Evolutionary conservation across 2,113 vertebrate species (phyloP).

Genomic region (Trochalopteron elliotii): DNA sequence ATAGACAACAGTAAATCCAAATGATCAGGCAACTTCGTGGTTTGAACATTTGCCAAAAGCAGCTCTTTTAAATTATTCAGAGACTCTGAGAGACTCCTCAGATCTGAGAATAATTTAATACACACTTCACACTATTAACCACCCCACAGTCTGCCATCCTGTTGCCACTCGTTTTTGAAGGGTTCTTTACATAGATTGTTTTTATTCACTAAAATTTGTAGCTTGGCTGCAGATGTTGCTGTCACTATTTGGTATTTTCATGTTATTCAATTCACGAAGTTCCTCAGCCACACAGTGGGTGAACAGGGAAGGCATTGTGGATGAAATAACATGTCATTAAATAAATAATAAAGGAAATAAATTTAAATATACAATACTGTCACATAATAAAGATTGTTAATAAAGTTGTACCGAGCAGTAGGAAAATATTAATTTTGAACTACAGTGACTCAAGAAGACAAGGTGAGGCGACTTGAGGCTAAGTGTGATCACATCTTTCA

Average conservation of each 20-base stretch:
- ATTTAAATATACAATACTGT: background rate
- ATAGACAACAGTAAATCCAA: background rate
- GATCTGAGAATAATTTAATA: background rate
- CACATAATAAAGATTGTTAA: background rate
- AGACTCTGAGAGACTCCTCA: background rate
- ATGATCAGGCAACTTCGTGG: background rate
- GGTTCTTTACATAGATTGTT: background rate
- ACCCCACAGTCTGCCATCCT: background rate
- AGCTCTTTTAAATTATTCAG: slow-evolving; percentile 1
- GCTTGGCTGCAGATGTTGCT: background rate
- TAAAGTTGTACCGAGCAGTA: background rate
- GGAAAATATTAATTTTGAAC: background rate
- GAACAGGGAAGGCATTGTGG: background rate
- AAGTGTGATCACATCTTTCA: background rate
- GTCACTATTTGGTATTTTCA: background rate
- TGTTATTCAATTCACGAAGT: background rate
- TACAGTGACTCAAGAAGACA: background rate
- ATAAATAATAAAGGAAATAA: background rate
- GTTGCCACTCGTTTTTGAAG: background rate
- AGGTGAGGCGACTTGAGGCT: background rate
- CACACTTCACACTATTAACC: background rate
- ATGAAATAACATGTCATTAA: background rate
- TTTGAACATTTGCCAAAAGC: background rate
- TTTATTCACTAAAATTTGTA: background rate
- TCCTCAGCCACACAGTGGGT: background rate